These are phyloP conservation scores for Takifugu rubripes DNA, from an alignment of 2,797 vertebrate genomes.

Conservation along the genomic window DNA sequence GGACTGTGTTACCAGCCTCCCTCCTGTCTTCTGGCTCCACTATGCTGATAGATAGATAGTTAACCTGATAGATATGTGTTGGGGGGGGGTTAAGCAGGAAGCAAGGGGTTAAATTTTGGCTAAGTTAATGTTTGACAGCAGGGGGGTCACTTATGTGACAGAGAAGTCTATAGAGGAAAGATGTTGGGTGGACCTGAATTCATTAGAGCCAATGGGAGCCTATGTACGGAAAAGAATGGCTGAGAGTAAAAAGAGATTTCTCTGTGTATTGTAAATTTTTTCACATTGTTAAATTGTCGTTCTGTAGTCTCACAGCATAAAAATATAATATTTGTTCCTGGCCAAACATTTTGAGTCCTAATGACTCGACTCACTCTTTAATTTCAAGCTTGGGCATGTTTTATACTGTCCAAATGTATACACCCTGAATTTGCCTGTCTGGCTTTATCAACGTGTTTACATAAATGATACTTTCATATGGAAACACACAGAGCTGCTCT, in stretches of 20 bases:
- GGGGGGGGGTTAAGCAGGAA: conserved; percentile 43
- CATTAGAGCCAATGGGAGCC: conserved; percentile 21
- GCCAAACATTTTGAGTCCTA: too few relatives aligned
- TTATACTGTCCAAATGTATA: background rate
- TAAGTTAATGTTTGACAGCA: conserved; percentile 73
- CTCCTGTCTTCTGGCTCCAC: conserved; percentile 49
- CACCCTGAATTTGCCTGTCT: background rate
- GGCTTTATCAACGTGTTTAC: conserved; percentile 12
- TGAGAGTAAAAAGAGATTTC: too few relatives aligned
- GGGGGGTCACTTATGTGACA: conserved; percentile 60
- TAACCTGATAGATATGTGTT: conserved; percentile 65
- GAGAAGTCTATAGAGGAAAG: conserved; percentile 22
- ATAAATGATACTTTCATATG: background rate
- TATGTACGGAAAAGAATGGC: background rate
- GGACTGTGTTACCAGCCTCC: conserved; percentile 50
- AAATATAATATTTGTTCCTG: background rate
- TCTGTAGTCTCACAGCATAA: too few relatives aligned
- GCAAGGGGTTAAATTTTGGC: conserved; percentile 65
- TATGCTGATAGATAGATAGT: conserved; percentile 66
- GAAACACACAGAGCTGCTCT: background rate
- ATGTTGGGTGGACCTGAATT: conserved; percentile 20
- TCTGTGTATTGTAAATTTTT: background rate
- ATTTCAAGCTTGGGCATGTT: background rate
- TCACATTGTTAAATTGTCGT: background rate
- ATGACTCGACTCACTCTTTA: background rate